phyloP scores from a whole-genome alignment of 2,797 vertebrate species.

The Acomys russatus region DNA sequence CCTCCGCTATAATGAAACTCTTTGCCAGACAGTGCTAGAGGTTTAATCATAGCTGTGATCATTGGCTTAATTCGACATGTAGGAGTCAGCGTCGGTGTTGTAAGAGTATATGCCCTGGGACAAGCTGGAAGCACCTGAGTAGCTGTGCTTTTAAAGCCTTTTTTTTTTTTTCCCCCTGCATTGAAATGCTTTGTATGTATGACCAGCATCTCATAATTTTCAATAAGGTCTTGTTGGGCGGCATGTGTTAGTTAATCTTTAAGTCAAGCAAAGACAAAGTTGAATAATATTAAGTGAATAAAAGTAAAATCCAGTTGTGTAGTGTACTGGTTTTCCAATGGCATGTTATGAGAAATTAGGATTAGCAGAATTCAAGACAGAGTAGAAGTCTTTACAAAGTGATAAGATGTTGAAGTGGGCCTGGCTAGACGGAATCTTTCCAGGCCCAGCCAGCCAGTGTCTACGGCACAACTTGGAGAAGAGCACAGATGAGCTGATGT shows the following conservation, averaged over 20 bases:
- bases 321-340: background rate
- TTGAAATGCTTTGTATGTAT: background rate
- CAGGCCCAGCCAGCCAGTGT: background rate
- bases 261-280: background rate
- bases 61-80: background rate
- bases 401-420: background rate
- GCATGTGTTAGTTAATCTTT: background rate
- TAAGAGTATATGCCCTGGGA: background rate
- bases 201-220: background rate
- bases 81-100: background rate
- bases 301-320: background rate
- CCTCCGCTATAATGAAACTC: background rate
- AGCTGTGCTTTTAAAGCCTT: background rate
- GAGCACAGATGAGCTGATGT: background rate
- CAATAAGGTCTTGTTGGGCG: background rate
- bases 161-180: background rate
- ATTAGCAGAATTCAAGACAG: background rate
- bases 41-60: background rate
- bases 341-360: constrained; percentile 12
- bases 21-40: background rate
- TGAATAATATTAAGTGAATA: background rate
- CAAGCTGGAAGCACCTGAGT: background rate
- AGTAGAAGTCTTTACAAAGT: background rate
- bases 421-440: background rate
- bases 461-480: background rate